Evolutionary conservation across 2,113 vertebrate genomes (phyloP), one percentile per base, ranked within the genome.

Genomic region (Vicugna pacos): DNA sequence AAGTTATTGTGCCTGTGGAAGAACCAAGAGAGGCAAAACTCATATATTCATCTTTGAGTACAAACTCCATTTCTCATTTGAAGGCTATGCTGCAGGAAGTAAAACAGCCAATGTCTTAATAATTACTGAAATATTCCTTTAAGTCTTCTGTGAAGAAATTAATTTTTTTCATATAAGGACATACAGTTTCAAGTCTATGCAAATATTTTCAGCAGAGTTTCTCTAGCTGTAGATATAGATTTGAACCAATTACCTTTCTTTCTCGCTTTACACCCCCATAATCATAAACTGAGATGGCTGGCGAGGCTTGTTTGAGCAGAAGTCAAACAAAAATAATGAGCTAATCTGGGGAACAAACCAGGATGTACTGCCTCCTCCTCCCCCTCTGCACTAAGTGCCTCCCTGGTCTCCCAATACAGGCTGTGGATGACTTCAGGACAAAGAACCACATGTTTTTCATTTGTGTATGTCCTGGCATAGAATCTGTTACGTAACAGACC

Each of bases 1-100:
- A 99, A 22, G 99, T 99, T 97, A 99, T 98, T 0, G 99, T 99
- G 65, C 99, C 99, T 99, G 94, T 58, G 72, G 52, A 96, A 56
- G 48, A 64, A 95, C 19, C 48, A 85, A 87, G n/a, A 83, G 0
- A 81, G 67, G 50, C 35, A 72, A 80, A 65, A 42, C 42, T 12
- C 46, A 22, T 17, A 54, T 14, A 54, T 6, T 56, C 26, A 42
- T 16, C 38, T 80, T 46, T 19, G 42, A 80, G 85, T 8, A 17
- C 46, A 91, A 82, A 86, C 17, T 60, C 42, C 12, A 38, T 65
- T 77, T 75, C 52, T 48, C 15, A 28, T 52, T 32, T 62, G 32
- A 88, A 91, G 8, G 19, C 26, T 38, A 26, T 26, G 3, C 8
- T 64, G 60, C 0, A 20, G 6, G 32, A 64, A 65, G 35, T 28